Percentiles rank a stretch among this genome's conserved stretches.
Conservation (phyloP, 2,888 invertebrate species). For the Caprella mutica region DNA sequence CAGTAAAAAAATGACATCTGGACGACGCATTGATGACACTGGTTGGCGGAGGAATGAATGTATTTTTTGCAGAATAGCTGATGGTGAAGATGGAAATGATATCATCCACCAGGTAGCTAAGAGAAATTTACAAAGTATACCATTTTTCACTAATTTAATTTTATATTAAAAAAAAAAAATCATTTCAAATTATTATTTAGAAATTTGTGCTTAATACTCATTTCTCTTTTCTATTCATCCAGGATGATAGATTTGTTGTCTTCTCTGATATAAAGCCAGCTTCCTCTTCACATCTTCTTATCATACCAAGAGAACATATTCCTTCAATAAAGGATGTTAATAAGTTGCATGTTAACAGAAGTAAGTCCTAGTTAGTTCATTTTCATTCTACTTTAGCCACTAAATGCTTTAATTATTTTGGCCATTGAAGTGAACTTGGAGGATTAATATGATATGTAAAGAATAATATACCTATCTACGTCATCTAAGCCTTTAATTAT, state of each 20-base stretch:
- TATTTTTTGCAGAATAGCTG: conserved; percentile 24
- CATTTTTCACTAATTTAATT: too few relatives aligned
- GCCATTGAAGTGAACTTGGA: not conserved
- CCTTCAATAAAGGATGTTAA: conserved; percentile 60
- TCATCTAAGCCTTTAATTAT: too few relatives aligned
- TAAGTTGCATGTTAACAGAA: too few relatives aligned
- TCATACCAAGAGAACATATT: conserved; percentile 65
- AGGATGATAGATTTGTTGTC: conserved; percentile 44
- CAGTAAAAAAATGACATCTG: too few relatives aligned
- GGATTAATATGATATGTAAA: not conserved
- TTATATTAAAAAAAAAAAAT: too few relatives aligned
- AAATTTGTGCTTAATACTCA: not conserved
- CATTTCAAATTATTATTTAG: not conserved
- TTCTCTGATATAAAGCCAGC: conserved; percentile 77
- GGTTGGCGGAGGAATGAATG: conserved; percentile 19
- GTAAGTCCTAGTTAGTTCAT: not conserved
- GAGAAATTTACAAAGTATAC: too few relatives aligned
- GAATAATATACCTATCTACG: not conserved
- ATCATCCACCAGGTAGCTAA: conserved; percentile 25
- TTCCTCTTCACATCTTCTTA: conserved; percentile 62
- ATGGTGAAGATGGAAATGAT: conserved; percentile 20
- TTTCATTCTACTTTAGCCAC: not conserved
- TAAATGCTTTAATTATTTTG: too few relatives aligned
- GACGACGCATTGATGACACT: too few relatives aligned
- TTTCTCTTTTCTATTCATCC: not conserved